Evolutionary conservation across 2,888 invertebrate species (phyloP), one percentile per base, ranked within the genome.

Genomic region (Ophion costatus): DNA sequence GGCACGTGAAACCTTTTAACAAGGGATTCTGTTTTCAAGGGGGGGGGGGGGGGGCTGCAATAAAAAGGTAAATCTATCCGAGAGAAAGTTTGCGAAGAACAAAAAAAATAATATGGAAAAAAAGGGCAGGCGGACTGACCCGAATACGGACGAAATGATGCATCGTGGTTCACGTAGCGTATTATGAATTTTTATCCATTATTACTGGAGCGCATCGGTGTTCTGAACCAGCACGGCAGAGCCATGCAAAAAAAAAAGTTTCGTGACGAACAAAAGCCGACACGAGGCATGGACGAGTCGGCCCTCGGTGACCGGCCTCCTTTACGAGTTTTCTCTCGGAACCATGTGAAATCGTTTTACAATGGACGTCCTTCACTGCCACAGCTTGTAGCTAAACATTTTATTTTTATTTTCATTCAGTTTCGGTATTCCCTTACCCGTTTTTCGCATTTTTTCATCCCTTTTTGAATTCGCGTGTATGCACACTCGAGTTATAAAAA

Each of bases 141-240:
- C 74, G 85, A 82, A 90, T 89, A 88, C 67, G 89, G 88, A 87
- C 86, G 81, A 86, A 89, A 87, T 88, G 89, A 90, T 88, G 87
- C 87, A 89, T 89, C 88, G 87, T 84, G 84, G 63, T 85, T 85
- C 82, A 86, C 81, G 64, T 75, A 71, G 22, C 87, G 81, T 86
- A 89, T 90, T 90, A 90, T 89, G 88, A 90, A 89, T 90, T 90
- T 90, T 87, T 85, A 80, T 83, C 82, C 88, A 88, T 89, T 88
- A 90, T 87, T 81, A 87, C 83, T 59, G 11, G 29, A 79, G 78
- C 70, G 56, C 24, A 14, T 33, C 22, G 1, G 33, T 17, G 56
- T 76, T 38, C 59, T 66, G 66, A 29, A 61, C 51, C 51, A 63
- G 42, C 29, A 59, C 73, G 24, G 22, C 24, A 7, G 42, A 9